These are phyloP conservation scores for Malaclemys terrapin DNA, from an alignment of 2,113 vertebrate genomes.

Conservation along the genomic window DNA sequence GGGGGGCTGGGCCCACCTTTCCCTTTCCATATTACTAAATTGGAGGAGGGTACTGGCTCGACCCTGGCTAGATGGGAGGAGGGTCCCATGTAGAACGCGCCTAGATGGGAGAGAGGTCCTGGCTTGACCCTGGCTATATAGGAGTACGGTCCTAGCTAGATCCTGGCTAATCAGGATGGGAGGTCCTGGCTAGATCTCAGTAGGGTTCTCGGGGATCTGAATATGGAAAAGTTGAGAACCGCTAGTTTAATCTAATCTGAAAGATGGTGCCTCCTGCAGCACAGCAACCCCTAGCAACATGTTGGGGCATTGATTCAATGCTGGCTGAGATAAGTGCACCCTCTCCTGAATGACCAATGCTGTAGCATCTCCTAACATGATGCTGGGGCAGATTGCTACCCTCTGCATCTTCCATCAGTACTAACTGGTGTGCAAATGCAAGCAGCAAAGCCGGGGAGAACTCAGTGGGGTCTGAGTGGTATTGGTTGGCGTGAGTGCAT, in stretches of 20 bases:
- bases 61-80: not conserved
- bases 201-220: not conserved
- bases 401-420: not conserved
- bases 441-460: not conserved
- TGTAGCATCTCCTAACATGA: not conserved
- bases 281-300: not conserved
- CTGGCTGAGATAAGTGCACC: not conserved
- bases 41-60: not conserved
- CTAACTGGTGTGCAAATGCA: not conserved
- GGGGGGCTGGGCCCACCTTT: not conserved
- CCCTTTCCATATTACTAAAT: not conserved
- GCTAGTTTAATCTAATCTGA: too few species aligned
- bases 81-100: too few species aligned
- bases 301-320: not conserved
- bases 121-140: too few species aligned
- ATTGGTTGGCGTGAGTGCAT: not conserved
- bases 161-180: not conserved
- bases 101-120: too few species aligned
- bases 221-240: not conserved
- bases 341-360: not conserved
- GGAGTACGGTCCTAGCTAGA: not conserved
- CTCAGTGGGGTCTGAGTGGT: not conserved
- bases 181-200: not conserved
- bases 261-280: not conserved
- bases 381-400: not conserved